Evolutionary conservation across 1,140 invertebrate species (phyloP).

Genomic region (Brachionus calyciflorus): DNA sequence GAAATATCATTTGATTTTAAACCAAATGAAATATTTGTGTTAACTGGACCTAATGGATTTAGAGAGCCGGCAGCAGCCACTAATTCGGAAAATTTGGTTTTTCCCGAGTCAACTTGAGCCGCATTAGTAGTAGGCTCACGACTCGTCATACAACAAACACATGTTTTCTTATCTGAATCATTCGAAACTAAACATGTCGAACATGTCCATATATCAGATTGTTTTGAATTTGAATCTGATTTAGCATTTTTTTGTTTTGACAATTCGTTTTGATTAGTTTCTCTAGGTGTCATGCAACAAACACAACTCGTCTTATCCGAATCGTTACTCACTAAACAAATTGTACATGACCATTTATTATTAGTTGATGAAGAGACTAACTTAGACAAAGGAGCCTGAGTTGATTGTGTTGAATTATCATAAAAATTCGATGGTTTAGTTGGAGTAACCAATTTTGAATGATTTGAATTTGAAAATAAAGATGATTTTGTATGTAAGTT

Average conservation of each 20-base stretch:
- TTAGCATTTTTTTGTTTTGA: too few relatives aligned
- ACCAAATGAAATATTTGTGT: neutral
- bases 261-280: neutral
- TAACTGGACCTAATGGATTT: neutral
- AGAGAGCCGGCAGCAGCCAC: neutral
- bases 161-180: neutral
- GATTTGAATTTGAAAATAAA: neutral
- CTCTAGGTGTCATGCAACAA: neutral
- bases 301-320: neutral
- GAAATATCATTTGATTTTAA: neutral
- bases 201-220: slow-evolving; percentile 22
- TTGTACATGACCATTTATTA: slow-evolving; percentile 40
- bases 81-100: slow-evolving; percentile 33
- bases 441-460: neutral
- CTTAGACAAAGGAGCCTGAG: neutral
- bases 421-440: slow-evolving; percentile 35
- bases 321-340: slow-evolving; percentile 24
- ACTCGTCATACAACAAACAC: slow-evolving; percentile 2
- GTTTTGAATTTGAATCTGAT: too few relatives aligned
- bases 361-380: neutral
- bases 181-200: neutral
- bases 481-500: neutral
- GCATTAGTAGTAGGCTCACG: neutral
- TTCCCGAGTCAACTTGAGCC: neutral
- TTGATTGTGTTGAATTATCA: neutral